Evolutionary conservation across 2,888 invertebrate genomes (phyloP), one percentile per base, ranked within the genome.

Genomic region (Limnephilus rhombicus): DNA sequence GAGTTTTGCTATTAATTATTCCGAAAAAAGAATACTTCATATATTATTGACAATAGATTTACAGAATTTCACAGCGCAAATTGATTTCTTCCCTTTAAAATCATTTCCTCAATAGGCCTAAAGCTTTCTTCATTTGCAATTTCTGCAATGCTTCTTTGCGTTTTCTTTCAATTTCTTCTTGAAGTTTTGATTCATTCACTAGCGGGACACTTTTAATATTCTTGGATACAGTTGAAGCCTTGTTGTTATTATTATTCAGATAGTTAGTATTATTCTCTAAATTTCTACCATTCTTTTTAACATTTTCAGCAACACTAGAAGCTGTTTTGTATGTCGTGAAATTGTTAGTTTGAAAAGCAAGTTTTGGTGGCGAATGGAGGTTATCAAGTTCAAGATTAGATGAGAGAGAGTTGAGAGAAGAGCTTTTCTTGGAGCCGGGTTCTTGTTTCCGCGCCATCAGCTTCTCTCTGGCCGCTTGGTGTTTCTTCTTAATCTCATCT

Each of bases 401-500:
- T 3, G 80, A n/a, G 24, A 88, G 29, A 15, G 88, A 80, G 11
- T 37, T 89, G n/a, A 87, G 88, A 12, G 34, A 89, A 41, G 11
- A 34, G 12, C 68, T 68, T 91, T 88, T 91, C 31, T 53, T 88
- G 18, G 87, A 85, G 34, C 37, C 15, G 1, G 86, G 86, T 41
- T 91, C 91, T 29, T 80, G 80, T 82, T 91, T 91, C 29, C 89
- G 97, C 1, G 96, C 96, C 94, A 97, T 94, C 29, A 97, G 95
- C 94, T 96, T 97, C 94, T 97, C 97, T 94, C 96, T 95, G 2
- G 97, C 97, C 94, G 96, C 96, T 93, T 96, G 95, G 93, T 97
- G 96, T 94, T 97, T 97, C 94, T 95, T 96, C 94, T 97, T 97
- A 89, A 97, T 97, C 95, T 97, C 97, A 93, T 97, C 96, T 80